Evolutionary conservation across 1,140 invertebrate genomes (phyloP).

Genomic region (Nephotettix cincticeps): DNA sequence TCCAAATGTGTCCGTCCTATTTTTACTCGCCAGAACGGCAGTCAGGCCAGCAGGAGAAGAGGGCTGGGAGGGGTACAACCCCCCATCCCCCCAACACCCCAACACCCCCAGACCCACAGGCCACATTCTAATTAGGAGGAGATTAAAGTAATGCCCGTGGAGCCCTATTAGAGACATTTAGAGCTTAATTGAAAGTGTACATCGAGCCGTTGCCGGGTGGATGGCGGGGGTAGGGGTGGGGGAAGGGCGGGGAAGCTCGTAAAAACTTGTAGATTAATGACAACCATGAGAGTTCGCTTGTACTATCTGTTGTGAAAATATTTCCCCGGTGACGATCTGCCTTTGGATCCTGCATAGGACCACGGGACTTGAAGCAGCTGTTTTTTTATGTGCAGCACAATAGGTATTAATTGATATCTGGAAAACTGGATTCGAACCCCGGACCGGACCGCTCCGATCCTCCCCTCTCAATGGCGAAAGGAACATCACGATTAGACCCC

Average conservation of each 20-base stretch:
- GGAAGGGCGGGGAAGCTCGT: neutral
- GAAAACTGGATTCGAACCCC: no score
- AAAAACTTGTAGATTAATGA: conserved; percentile 28
- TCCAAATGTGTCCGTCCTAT: no score
- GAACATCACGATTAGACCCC: no score
- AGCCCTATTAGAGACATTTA: conserved; percentile 28
- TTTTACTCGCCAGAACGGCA: no score
- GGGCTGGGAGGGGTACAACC: neutral
- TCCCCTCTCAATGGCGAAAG: no score
- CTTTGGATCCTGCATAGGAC: no score
- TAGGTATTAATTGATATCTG: no score
- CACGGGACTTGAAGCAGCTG: no score
- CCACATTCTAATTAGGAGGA: conserved; percentile 26
- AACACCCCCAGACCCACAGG: neutral
- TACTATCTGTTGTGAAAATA: conserved; percentile 15
- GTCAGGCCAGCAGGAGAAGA: no score
- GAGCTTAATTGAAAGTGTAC: conserved; percentile 28
- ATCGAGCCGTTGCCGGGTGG: conserved; percentile 1
- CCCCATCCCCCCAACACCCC: neutral
- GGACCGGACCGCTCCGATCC: no score
- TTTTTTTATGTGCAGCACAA: no score
- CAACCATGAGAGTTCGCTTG: conserved; percentile 9
- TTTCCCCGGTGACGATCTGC: neutral
- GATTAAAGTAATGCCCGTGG: conserved; percentile 28
- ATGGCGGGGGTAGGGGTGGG: neutral